Percentiles rank a stretch among this genome's conserved stretches.
These are phyloP conservation scores for Zophobas morio DNA, from an alignment of 1,140 invertebrate species.

Conservation along the genomic window DNA sequence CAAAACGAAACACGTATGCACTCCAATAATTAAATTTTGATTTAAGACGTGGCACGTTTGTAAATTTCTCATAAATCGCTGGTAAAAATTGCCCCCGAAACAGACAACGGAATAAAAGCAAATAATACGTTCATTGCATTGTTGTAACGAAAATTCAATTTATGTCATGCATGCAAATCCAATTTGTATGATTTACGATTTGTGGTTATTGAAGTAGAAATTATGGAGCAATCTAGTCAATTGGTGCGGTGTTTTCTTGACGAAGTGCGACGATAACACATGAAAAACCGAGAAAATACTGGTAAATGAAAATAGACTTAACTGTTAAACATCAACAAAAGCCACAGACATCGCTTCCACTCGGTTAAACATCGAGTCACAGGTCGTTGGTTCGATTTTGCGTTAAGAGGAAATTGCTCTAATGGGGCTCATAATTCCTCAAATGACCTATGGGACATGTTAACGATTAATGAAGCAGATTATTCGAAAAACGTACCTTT, in stretches of 20 bases:
- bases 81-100: conserved; percentile 19
- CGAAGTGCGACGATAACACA: too few relatives aligned
- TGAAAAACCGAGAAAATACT: background rate
- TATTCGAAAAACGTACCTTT: conserved; percentile 36
- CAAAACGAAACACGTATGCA: conserved; percentile 24
- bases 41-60: conserved; percentile 29
- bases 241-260: conserved; percentile 25
- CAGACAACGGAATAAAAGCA: conserved; percentile 38
- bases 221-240: conserved; percentile 59
- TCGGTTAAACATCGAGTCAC: conserved; percentile 58
- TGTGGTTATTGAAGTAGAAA: conserved; percentile 58
- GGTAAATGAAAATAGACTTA: conserved; percentile 8
- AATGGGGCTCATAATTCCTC: conserved; percentile 63
- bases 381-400: conserved; percentile 62
- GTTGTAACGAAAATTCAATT: conserved; percentile 60
- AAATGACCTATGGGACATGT: conserved; percentile 60
- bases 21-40: conserved; percentile 32
- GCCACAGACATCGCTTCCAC: conserved; percentile 58
- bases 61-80: conserved; percentile 41
- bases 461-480: conserved; percentile 41
- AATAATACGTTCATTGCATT: conserved; percentile 52
- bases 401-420: conserved; percentile 63
- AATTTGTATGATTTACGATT: conserved; percentile 61
- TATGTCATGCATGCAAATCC: conserved; percentile 59
- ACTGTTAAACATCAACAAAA: conserved; percentile 57